Base-by-base conservation (phyloP, 2,797 vertebrate species). In the Arctocebus calabarensis region DNA sequence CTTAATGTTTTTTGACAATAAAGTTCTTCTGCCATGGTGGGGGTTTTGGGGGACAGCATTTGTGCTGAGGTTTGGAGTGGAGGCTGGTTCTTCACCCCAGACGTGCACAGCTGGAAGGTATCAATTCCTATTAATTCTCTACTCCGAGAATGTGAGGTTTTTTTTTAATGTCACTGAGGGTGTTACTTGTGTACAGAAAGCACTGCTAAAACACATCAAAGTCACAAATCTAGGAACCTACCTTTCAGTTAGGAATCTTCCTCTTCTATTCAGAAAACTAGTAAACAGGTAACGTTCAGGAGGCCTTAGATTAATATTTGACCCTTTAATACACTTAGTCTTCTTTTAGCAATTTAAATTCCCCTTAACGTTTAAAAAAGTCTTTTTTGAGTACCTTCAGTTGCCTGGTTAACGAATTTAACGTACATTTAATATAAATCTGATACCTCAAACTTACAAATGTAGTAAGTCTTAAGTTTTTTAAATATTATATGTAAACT, bases 341-440 rank as follows among this genome's bases (percentile, higher is more conserved):
- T 43, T 40, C 66, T 86, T 73, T 86, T 78, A 85, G 79, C 77
- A 84, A 91, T 87, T 96, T 73, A 81, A 81, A 34, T 91, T 89
- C 19, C 8, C 4, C 61, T 86, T 92, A 70, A 70, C 90, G 64
- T 77, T 43, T 75, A 78, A 77, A 79, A 78, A n/a, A n/a, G 27
- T 64, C 22, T 6, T 16, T 91, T 88, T 70, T 82, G 34, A 78
- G 62, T 75, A 29, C 61, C 61, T 88, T 88, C 5, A 32, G 1
- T 86, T 78, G 12, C 61, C 61, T 20, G 77, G 77, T 61, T 61
- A 73, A 70, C 64, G 11, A 55, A 87, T 19, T n/a, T n/a, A n/a
- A n/a, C n/a, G n/a, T n/a, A n/a, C 59, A 77, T 34, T 43, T 79
- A 86, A 57, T 84, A 40, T 14, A 81, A 84, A 91, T 89, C 16